Base-by-base conservation (phyloP, 2,888 invertebrate species). In the Rhopalosiphum nymphaeae region DNA sequence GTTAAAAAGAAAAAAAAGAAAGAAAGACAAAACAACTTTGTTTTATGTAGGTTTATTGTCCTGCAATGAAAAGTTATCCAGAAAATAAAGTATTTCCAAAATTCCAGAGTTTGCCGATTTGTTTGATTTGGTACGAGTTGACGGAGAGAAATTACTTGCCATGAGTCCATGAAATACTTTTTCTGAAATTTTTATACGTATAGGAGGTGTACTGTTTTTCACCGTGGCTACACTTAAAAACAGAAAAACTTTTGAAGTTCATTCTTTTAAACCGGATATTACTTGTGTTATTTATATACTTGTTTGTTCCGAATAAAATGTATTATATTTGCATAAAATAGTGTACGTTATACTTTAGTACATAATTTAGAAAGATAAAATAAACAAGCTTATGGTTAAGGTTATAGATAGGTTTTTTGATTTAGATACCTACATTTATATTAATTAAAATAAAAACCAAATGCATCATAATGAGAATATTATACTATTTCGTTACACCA, bases 361-460 rank as follows among this genome's bases (percentile, higher is more conserved):
- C 36, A 16, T 36, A 78, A 78, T 78, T 78, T 36, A 36, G 36
- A 36, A 36, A 78, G 36, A 78, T 78, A 78, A 36, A 78, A 78
- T 78, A 36, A 78, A 78, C 78, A 78, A 36, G 21, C 2, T 78
- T 78, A 46, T 46, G 78, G 78, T 78, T 78, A 36, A 78, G 78
- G 36, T 78, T 78, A 78, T 78, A 78, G 78, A 36, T 78, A 78
- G 78, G 36, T 78, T 78, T 78, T 78, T 78, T 36, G 78, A 78
- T 78, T 36, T 78, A 36, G 36, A 21, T 78, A 78, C 78, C 36
- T 67, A 42, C 78, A 78, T 78, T 78, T 78, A 78, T 78, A 42
- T 36, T 36, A 78, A 78, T 21, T 78, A 78, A 36, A 78, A 21
- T 42, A 21, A 2, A 21, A 78, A 67, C 9, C 9, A 36, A 78